phyloP scores from a whole-genome alignment of 2,888 invertebrate genomes.

The Strigamia crassipes region DNA sequence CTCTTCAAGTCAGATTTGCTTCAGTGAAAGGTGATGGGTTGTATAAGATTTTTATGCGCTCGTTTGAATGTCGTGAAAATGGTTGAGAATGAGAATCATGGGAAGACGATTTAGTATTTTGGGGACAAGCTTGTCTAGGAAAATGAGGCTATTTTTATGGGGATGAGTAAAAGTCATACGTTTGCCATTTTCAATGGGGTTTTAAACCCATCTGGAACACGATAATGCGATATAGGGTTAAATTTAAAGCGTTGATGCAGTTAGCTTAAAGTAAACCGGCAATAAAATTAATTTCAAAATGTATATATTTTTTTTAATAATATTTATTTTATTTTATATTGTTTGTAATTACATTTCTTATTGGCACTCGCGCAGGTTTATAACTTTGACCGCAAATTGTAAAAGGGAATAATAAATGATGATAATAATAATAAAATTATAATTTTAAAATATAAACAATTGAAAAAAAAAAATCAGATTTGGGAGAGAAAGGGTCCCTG shows the following conservation, averaged over 20 bases:
- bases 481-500: background rate
- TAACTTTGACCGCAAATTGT: too few species aligned
- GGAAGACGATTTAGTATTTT: constrained; percentile 40
- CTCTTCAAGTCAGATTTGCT: constrained; percentile 42
- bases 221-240: background rate
- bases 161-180: background rate
- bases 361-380: too few species aligned
- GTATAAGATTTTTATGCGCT: constrained; percentile 31
- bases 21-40: constrained; percentile 42
- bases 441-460: background rate
- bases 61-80: constrained; percentile 42
- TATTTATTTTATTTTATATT: too few species aligned
- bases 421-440: too few species aligned
- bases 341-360: too few species aligned
- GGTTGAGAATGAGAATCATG: constrained; percentile 40
- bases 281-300: background rate
- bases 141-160: constrained; percentile 27
- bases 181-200: background rate
- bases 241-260: background rate
- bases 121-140: constrained; percentile 29
- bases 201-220: background rate
- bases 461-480: background rate
- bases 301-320: too few species aligned
- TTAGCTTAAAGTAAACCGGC: background rate
- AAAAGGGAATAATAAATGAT: too few species aligned